These are phyloP conservation scores for Rhineura floridana DNA, from an alignment of 2,113 vertebrate genomes.

Conservation along the genomic window DNA sequence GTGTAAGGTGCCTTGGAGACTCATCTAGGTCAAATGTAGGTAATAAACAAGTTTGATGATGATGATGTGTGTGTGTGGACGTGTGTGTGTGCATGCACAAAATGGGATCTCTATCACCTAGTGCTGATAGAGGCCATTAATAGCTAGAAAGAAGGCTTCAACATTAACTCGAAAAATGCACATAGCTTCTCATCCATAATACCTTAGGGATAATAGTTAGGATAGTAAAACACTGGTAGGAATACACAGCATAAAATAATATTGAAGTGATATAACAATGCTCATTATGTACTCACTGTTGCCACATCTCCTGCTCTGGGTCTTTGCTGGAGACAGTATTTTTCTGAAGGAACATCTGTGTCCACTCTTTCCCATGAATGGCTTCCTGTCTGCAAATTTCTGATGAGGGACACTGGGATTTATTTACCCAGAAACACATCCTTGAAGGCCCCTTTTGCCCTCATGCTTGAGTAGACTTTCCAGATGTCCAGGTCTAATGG, in stretches of 20 bases:
- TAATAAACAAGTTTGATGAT: too few species aligned
- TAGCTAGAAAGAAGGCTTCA: not conserved
- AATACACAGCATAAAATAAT: not conserved
- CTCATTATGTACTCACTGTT: not conserved
- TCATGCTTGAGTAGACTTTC: not conserved
- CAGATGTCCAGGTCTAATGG: not conserved
- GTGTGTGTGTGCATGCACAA: too few species aligned
- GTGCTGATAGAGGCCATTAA: too few species aligned
- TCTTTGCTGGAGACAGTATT: not conserved
- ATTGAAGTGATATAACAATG: not conserved
- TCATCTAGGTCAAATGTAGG: too few species aligned
- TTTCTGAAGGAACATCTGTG: slow-evolving; percentile 7
- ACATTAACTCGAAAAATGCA: not conserved
- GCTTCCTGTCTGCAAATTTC: not conserved
- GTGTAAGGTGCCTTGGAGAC: too few species aligned
- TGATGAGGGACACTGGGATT: not conserved
- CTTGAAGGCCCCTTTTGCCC: not conserved
- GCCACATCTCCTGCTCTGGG: not conserved
- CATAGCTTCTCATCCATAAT: not conserved
- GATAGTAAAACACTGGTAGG: not conserved
- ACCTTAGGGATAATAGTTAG: not conserved
- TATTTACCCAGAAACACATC: not conserved
- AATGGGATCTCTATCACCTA: too few species aligned
- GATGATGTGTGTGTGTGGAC: too few species aligned
- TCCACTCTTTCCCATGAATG: not conserved